These are phyloP conservation scores for Biston stratarius DNA, from an alignment of 2,888 invertebrate genomes.

Conservation along the genomic window DNA sequence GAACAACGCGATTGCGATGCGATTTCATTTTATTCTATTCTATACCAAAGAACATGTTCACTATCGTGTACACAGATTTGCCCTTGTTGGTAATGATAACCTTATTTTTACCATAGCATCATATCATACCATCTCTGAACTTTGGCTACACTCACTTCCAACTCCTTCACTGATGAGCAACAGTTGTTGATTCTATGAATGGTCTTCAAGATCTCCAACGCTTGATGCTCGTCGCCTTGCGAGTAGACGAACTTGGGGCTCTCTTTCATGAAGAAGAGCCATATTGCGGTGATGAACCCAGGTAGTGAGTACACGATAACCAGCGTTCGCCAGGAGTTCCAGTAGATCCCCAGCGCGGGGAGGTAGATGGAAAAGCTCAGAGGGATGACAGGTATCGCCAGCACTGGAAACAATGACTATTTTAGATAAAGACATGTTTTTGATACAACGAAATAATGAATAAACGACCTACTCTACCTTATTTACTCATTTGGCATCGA, in stretches of 20 bases:
- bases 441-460: background rate
- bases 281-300: constrained; percentile 85
- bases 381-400: constrained; percentile 89
- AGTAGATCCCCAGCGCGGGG: constrained; percentile 78
- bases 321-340: constrained; percentile 91
- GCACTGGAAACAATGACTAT: constrained; percentile 67
- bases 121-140: too few relatives aligned
- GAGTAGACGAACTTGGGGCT: constrained; percentile 91
- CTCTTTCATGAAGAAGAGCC: constrained; percentile 88
- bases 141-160: constrained; percentile 56
- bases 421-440: background rate
- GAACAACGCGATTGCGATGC: too few relatives aligned
- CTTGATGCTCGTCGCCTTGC: constrained; percentile 84
- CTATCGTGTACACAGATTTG: too few relatives aligned
- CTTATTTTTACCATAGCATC: too few relatives aligned
- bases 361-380: constrained; percentile 69
- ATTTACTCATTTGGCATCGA: too few relatives aligned
- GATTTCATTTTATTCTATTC: too few relatives aligned
- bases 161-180: constrained; percentile 50
- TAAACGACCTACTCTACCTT: too few relatives aligned
- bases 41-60: too few relatives aligned
- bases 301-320: constrained; percentile 89
- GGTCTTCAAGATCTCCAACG: constrained; percentile 73
- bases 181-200: constrained; percentile 67
- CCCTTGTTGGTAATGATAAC: too few relatives aligned